A percentile compares a stretch with the other conserved stretches of the same genome.
phyloP scores from a whole-genome alignment of 2,888 invertebrate species.

The Ornithoptera alexandrae region DNA sequence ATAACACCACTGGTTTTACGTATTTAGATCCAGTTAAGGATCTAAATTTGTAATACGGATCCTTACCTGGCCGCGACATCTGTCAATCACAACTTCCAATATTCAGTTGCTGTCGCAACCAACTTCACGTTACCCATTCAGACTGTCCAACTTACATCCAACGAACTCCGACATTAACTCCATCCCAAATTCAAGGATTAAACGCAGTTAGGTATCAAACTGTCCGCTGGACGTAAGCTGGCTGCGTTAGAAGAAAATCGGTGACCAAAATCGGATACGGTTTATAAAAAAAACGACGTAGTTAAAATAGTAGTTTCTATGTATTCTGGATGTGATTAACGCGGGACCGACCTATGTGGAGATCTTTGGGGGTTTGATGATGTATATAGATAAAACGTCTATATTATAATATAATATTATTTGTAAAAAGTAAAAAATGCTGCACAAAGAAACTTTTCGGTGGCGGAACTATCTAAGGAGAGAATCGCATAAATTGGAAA shows the following conservation, averaged over 20 bases:
- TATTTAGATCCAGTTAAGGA: not conserved
- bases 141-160: constrained; percentile 59
- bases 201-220: constrained; percentile 55
- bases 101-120: constrained; percentile 40
- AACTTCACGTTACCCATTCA: constrained; percentile 51
- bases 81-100: constrained; percentile 33
- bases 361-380: too few relatives aligned
- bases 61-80: constrained; percentile 28
- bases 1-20: not conserved
- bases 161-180: constrained; percentile 56
- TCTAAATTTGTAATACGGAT: constrained; percentile 14
- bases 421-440: too few relatives aligned
- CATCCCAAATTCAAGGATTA: constrained; percentile 69
- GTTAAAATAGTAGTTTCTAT: not conserved
- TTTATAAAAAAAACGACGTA: constrained; percentile 30
- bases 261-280: constrained; percentile 46
- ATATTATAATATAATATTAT: too few relatives aligned
- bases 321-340: not conserved
- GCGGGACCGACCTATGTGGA: too few relatives aligned
- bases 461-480: too few relatives aligned
- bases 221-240: constrained; percentile 51
- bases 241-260: constrained; percentile 50
- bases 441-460: too few relatives aligned
- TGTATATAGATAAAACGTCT: too few relatives aligned
- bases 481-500: too few relatives aligned